A percentile compares a stretch with the other conserved stretches of the same genome.
phyloP scores from a whole-genome alignment of 2,797 vertebrate genomes.

The Phalanger gymnotis region DNA sequence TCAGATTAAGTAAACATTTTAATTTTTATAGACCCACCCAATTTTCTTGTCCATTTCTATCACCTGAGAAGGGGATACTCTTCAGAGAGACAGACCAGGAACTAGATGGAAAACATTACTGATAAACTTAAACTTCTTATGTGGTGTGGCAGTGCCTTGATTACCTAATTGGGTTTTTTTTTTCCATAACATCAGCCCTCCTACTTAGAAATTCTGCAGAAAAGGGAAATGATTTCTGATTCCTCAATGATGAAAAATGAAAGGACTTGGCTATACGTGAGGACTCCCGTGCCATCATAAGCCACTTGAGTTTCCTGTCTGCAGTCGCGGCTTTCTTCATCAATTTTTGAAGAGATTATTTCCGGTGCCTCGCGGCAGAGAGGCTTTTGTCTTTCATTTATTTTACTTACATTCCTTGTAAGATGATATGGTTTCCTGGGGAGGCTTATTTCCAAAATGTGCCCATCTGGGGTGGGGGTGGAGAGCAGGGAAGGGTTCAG shows the following conservation, averaged over 20 bases:
- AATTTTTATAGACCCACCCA: neutral
- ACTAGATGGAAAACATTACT: neutral
- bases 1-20: conserved; percentile 10
- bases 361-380: neutral
- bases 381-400: neutral
- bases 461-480: neutral
- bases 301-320: neutral
- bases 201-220: neutral
- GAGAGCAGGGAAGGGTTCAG: neutral
- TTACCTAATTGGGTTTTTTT: conserved; percentile 15
- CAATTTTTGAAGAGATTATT: conserved; percentile 31
- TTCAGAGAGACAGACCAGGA: conserved; percentile 27
- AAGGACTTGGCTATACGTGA: neutral
- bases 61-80: conserved; percentile 6
- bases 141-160: neutral
- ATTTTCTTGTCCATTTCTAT: conserved; percentile 43
- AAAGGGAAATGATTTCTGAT: conserved; percentile 9
- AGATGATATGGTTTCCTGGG: neutral
- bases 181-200: neutral
- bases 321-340: neutral
- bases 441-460: neutral
- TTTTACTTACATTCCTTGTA: conserved; percentile 8
- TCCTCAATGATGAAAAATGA: neutral
- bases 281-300: neutral
- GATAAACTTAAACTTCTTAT: conserved; percentile 42